Percentiles rank a stretch among this genome's conserved stretches.
Conservation (phyloP, 2,113 vertebrate species). For the Polyodon spathula region DNA sequence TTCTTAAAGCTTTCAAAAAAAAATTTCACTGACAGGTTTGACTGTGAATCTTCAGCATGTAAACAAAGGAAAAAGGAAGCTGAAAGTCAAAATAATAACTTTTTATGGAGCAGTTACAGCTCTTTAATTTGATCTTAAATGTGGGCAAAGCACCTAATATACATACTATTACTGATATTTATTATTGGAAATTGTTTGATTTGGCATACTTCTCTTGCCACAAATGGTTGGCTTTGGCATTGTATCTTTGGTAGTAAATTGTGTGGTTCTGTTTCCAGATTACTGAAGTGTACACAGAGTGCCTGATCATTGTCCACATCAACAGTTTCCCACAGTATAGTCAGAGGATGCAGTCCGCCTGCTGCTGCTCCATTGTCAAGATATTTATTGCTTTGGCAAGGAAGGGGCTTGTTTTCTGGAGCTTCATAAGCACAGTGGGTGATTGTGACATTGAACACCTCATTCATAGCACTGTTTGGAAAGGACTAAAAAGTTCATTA, state of each 20-base stretch:
- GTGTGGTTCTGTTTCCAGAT: constrained; percentile 47
- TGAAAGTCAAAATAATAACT: too few species aligned
- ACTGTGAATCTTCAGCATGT: too few species aligned
- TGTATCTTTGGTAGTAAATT: neutral
- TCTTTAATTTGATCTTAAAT: too few species aligned
- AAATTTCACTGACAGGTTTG: too few species aligned
- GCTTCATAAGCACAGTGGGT: constrained; percentile 85
- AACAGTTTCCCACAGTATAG: constrained; percentile 83
- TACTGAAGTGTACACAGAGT: constrained; percentile 89
- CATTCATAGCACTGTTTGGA: too few species aligned
- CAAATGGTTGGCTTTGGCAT: neutral
- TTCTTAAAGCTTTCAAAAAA: too few species aligned
- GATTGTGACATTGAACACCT: constrained; percentile 30
- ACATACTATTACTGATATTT: too few species aligned
- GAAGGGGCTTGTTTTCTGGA: constrained; percentile 85
- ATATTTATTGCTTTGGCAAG: constrained; percentile 77
- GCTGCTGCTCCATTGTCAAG: constrained; percentile 74
- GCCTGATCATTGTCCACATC: constrained; percentile 85
- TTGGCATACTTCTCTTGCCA: neutral
- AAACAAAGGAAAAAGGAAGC: too few species aligned
- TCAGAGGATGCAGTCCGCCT: constrained; percentile 70
- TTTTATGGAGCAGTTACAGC: too few species aligned
- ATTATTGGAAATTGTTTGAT: too few species aligned
- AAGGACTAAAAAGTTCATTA: too few species aligned
- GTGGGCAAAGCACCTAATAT: too few species aligned